Percentiles rank a stretch among this genome's conserved stretches.
Evolutionary conservation across 2,797 vertebrate species (phyloP).

Genomic region (Eleutherodactylus coqui): DNA sequence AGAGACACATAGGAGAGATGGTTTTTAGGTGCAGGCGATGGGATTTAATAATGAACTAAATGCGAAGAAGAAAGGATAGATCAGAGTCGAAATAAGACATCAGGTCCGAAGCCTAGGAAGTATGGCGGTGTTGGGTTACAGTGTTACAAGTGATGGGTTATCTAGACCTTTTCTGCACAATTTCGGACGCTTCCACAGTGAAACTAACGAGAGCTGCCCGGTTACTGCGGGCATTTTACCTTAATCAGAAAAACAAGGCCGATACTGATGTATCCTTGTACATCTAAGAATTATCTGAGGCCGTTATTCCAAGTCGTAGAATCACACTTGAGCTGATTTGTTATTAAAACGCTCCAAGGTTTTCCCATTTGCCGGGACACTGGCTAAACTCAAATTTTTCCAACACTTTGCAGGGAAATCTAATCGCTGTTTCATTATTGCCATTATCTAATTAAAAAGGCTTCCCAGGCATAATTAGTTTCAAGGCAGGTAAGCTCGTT

Average conservation of each 20-base stretch:
- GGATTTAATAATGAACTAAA: too few species aligned
- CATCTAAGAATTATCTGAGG: not conserved
- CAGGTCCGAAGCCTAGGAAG: too few species aligned
- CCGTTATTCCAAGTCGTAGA: not conserved
- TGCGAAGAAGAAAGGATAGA: too few species aligned
- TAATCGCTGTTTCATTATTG: constrained; percentile 62
- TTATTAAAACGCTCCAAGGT: constrained; percentile 47
- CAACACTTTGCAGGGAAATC: constrained; percentile 52
- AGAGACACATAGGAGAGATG: too few species aligned
- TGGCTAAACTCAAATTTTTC: constrained; percentile 49
- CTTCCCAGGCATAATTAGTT: constrained; percentile 62
- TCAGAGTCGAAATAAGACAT: too few species aligned
- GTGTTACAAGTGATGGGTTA: not conserved
- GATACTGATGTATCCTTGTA: not conserved
- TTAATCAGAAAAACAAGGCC: not conserved
- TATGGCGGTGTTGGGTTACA: too few species aligned
- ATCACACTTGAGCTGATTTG: not conserved
- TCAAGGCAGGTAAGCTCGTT: constrained; percentile 61
- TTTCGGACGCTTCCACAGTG: not conserved
- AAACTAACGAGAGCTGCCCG: not conserved
- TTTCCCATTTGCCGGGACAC: constrained; percentile 54
- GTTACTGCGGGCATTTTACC: not conserved
- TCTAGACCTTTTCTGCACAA: not conserved
- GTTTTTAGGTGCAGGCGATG: too few species aligned
- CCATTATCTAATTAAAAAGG: constrained; percentile 64